A percentile compares a stretch with the other conserved stretches of the same genome.
phyloP scores from a whole-genome alignment of 2,113 vertebrate species.

The Sander vitreus region DNA sequence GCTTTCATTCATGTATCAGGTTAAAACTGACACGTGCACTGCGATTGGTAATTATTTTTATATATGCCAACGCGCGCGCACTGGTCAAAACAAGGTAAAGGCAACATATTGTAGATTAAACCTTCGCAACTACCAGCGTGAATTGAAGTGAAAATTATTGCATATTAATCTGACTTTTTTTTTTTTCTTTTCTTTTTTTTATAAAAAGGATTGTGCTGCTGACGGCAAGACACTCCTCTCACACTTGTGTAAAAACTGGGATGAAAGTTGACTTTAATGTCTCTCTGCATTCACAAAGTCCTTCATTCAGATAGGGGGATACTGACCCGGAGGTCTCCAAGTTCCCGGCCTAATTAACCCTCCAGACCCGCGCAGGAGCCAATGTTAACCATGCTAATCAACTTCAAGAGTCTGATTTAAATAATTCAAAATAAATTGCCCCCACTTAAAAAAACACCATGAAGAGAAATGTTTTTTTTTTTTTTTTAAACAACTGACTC shows the following conservation, averaged over 20 bases:
- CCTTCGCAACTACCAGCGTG: not conserved
- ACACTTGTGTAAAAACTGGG: slow-evolving; percentile 58
- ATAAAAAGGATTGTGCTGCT: not conserved
- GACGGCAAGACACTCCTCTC: slow-evolving; percentile 70
- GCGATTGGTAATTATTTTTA: slow-evolving; percentile 19
- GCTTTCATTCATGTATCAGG: slow-evolving; percentile 49
- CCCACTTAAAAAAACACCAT: not conserved
- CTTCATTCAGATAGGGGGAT: slow-evolving; percentile 81
- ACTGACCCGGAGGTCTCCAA: slow-evolving; percentile 86
- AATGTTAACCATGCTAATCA: slow-evolving; percentile 89
- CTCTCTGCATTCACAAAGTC: slow-evolving; percentile 86
- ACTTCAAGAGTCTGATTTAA: slow-evolving; percentile 82
- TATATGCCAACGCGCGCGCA: not conserved
- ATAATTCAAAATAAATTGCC: slow-evolving; percentile 45
- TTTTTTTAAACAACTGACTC: not conserved
- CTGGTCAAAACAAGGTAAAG: not conserved
- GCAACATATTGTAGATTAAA: slow-evolving; percentile 8
- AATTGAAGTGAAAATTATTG: too few species aligned
- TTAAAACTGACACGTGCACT: slow-evolving; percentile 32
- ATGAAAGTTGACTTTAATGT: slow-evolving; percentile 83
- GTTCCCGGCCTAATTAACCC: slow-evolving; percentile 91
- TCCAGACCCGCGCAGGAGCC: slow-evolving; percentile 82
- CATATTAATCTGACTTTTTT: not conserved
- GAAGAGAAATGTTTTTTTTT: slow-evolving; percentile 8
- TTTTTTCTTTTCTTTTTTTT: not conserved